phyloP scores from a whole-genome alignment of 2,797 vertebrate species.

The Siniperca obscura region DNA sequence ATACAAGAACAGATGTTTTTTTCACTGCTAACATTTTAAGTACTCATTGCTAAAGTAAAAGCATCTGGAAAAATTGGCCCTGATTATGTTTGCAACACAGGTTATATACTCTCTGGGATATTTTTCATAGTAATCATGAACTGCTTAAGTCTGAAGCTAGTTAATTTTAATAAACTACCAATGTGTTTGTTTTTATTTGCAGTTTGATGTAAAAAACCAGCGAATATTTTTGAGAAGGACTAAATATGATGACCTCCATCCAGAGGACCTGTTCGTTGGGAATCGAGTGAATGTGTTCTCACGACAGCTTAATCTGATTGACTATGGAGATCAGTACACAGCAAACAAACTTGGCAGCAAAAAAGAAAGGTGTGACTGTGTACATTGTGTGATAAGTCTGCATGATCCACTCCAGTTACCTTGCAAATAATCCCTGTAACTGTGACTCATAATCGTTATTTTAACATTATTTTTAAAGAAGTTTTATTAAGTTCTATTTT shows the following conservation, averaged over 20 bases:
- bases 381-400: neutral
- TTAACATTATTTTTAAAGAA: neutral
- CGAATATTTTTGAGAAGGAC: constrained; percentile 91
- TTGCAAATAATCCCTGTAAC: neutral
- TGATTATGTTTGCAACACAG: neutral
- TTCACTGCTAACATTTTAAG: neutral
- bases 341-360: constrained; percentile 92
- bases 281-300: constrained; percentile 93
- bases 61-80: neutral
- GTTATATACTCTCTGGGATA: neutral
- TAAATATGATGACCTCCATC: constrained; percentile 86
- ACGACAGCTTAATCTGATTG: constrained; percentile 91
- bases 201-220: constrained; percentile 96
- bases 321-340: constrained; percentile 95
- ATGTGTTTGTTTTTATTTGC: constrained; percentile 30
- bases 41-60: neutral
- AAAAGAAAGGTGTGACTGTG: constrained; percentile 89
- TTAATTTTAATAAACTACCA: neutral
- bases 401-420: constrained; percentile 9
- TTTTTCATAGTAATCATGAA: neutral
- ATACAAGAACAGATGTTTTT: neutral
- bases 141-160: neutral
- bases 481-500: neutral
- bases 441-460: neutral
- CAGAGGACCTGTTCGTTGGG: constrained; percentile 93